Percentiles rank a stretch among this genome's conserved stretches.
These are phyloP conservation scores for Labeo calbasu DNA, from an alignment of 2,797 vertebrate genomes.

Conservation along the genomic window DNA sequence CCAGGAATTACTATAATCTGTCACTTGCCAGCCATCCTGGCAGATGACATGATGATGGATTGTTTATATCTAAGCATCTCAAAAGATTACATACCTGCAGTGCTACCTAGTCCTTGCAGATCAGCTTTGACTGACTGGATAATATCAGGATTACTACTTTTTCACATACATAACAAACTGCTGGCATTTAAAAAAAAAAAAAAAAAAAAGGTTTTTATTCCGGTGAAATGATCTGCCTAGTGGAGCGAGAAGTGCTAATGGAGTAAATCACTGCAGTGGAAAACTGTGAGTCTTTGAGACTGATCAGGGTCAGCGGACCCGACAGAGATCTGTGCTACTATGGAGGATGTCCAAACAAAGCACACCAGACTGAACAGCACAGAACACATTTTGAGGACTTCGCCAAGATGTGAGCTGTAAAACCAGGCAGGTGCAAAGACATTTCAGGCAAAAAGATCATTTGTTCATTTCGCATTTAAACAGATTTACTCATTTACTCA, in stretches of 20 bases:
- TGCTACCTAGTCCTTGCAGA: background rate
- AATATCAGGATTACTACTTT: constrained; percentile 25
- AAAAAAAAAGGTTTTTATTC: constrained; percentile 24
- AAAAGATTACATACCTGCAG: constrained; percentile 17
- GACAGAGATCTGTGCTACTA: constrained; percentile 10
- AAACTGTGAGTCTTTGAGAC: constrained; percentile 41
- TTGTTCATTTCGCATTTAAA: background rate
- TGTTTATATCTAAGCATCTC: constrained; percentile 22
- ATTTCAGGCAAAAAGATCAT: background rate
- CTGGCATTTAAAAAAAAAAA: constrained; percentile 9
- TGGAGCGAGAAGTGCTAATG: constrained; percentile 21
- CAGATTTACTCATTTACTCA: background rate
- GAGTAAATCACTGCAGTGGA: constrained; percentile 35
- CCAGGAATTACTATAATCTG: constrained; percentile 7
- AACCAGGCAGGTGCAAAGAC: background rate
- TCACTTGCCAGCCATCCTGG: background rate
- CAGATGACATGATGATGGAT: background rate
- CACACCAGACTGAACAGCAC: constrained; percentile 5
- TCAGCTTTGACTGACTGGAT: constrained; percentile 18
- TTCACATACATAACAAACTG: constrained; percentile 6
- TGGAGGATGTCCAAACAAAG: constrained; percentile 21
- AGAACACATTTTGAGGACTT: background rate
- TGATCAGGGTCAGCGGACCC: constrained; percentile 20
- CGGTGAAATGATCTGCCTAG: constrained; percentile 16
- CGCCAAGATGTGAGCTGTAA: background rate